Conservation (phyloP, 2,888 invertebrate species). For the Dastarcus helophoroides region DNA sequence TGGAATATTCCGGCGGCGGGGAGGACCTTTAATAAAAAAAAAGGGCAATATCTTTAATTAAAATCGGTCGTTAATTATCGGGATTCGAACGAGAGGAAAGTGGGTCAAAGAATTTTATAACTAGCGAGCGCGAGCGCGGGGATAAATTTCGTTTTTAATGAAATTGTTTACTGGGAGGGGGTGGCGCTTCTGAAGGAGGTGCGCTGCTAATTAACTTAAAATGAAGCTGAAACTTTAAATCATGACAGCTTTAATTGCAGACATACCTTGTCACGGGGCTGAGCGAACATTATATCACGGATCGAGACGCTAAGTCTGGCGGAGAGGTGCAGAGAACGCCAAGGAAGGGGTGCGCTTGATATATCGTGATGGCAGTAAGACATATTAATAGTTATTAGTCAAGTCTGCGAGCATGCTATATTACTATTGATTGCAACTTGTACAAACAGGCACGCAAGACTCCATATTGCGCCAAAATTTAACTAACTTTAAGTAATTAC, state of each 20-base stretch:
- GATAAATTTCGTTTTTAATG: no score
- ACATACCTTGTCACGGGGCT: constrained; percentile 19
- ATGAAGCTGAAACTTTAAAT: constrained; percentile 17
- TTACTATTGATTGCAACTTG: constrained; percentile 34
- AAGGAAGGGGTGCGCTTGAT: constrained; percentile 29
- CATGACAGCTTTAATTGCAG: constrained; percentile 21
- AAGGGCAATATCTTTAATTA: no score
- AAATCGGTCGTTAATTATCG: no score
- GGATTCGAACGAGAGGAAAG: no score
- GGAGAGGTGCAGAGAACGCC: constrained; percentile 16
- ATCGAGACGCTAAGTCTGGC: constrained; percentile 17
- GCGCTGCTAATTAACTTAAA: constrained; percentile 15
- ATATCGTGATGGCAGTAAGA: constrained; percentile 36
- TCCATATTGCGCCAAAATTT: constrained; percentile 32
- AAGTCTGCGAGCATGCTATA: constrained; percentile 34
- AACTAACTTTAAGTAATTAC: constrained; percentile 27
- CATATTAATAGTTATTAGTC: constrained; percentile 38
- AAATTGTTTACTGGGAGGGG: no score
- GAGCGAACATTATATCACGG: constrained; percentile 20
- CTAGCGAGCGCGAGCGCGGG: no score
- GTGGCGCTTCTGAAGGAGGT: constrained; percentile 1
- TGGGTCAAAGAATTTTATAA: no score
- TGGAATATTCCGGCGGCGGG: no score
- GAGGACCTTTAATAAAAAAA: no score
- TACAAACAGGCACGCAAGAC: constrained; percentile 29